Percentiles rank a stretch among this genome's conserved stretches.
Evolutionary conservation across 2,888 invertebrate species (phyloP).

Genomic region (Cheilosia vulpina): DNA sequence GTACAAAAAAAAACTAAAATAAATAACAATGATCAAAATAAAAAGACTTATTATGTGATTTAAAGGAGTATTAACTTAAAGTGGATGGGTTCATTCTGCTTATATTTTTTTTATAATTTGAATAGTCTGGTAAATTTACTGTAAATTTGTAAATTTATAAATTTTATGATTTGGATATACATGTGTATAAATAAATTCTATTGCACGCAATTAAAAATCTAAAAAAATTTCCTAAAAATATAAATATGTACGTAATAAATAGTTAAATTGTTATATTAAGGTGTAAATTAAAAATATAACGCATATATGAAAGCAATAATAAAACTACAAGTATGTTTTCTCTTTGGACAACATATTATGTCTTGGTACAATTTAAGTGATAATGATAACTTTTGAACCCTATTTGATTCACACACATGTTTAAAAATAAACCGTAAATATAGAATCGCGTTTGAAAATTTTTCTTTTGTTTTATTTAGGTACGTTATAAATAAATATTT

Average conservation of each 20-base stretch:
- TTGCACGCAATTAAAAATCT: conserved; percentile 70
- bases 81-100: conserved; percentile 33
- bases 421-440: conserved; percentile 41
- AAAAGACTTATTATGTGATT: conserved; percentile 31
- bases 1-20: conserved; percentile 65
- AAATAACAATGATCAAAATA: conserved; percentile 34
- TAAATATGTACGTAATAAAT: conserved; percentile 67
- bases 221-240: conserved; percentile 67
- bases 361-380: conserved; percentile 29
- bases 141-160: conserved; percentile 41
- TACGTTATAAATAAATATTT: conserved; percentile 61
- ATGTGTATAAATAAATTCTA: conserved; percentile 65
- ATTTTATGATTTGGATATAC: conserved; percentile 42
- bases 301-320: conserved; percentile 51
- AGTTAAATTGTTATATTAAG: conserved; percentile 31
- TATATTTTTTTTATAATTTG: conserved; percentile 21
- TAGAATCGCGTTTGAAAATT: conserved; percentile 48
- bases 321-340: conserved; percentile 60
- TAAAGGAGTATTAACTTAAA: conserved; percentile 19
- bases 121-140: conserved; percentile 29
- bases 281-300: conserved; percentile 55
- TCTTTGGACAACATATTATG: conserved; percentile 59
- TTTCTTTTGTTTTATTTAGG: conserved; percentile 39
- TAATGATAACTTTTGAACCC: conserved; percentile 23
- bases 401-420: conserved; percentile 18